Evolutionary conservation across 2,797 vertebrate species (phyloP).

Genomic region (Eospalax fontanierii): DNA sequence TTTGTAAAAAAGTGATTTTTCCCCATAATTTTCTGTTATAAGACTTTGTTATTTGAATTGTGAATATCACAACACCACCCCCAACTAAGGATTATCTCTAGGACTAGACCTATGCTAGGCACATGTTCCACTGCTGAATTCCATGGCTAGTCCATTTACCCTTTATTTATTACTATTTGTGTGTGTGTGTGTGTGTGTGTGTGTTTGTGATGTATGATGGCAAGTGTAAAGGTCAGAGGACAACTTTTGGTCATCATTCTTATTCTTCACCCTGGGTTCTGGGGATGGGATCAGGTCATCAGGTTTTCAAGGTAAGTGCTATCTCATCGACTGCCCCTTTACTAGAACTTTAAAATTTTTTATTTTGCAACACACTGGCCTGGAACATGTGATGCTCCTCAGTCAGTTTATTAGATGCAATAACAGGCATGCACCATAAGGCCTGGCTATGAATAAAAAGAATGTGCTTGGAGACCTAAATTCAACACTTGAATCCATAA

Average conservation of each 20-base stretch:
- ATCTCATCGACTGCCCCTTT: not conserved
- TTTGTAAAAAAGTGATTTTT: constrained; percentile 16
- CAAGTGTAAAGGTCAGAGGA: not conserved
- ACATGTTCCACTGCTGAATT: not conserved
- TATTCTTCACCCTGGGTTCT: not conserved
- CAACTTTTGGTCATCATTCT: not conserved
- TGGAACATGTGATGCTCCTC: not conserved
- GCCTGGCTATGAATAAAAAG: constrained; percentile 3
- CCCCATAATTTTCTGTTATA: constrained; percentile 37
- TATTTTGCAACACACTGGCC: not conserved
- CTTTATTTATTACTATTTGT: not conserved
- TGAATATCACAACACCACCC: not conserved
- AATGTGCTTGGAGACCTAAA: not conserved
- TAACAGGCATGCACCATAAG: not conserved
- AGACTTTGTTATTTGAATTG: not conserved
- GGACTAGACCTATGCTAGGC: not conserved
- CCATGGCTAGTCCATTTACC: not conserved
- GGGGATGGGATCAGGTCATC: not conserved
- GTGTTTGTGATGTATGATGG: not conserved
- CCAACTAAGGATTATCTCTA: too few species aligned
- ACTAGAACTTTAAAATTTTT: not conserved
- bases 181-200: too few species aligned
- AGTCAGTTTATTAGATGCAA: not conserved
- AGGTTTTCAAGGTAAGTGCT: not conserved
- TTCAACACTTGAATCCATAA: not conserved